These are phyloP conservation scores for Scomber colias DNA, from an alignment of 2,113 vertebrate species.

Conservation along the genomic window DNA sequence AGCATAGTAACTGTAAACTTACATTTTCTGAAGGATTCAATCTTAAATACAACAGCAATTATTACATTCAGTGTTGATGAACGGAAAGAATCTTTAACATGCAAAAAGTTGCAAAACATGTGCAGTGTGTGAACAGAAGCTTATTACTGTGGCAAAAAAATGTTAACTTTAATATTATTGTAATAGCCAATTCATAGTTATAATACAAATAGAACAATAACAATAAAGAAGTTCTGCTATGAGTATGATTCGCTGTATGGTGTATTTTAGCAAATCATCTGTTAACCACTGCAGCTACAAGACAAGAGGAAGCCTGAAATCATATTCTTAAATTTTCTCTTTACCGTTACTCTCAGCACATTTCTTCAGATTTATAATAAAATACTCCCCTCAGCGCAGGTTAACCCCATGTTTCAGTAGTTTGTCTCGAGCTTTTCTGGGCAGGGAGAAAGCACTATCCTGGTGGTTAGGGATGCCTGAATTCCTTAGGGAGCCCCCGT, in stretches of 20 bases:
- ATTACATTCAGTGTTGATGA: too few species aligned
- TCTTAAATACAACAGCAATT: too few species aligned
- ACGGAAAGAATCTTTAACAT: too few species aligned
- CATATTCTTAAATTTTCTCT: background rate
- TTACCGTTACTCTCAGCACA: constrained; percentile 22
- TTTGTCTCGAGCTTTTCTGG: constrained; percentile 90
- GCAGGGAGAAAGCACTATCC: constrained; percentile 89
- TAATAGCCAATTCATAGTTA: background rate
- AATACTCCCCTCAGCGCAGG: constrained; percentile 86
- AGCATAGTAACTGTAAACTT: too few species aligned
- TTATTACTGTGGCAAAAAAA: background rate
- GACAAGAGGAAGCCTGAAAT: background rate
- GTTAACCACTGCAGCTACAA: background rate
- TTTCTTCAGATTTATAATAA: background rate
- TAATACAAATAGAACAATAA: background rate
- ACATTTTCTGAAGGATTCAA: too few species aligned
- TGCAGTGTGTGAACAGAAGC: background rate
- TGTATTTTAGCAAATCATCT: too few species aligned
- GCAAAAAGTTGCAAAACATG: background rate
- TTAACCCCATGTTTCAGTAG: constrained; percentile 95
- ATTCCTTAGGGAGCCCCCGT: constrained; percentile 82
- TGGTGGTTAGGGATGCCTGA: constrained; percentile 92
- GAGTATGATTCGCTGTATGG: background rate
- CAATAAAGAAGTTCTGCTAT: background rate
- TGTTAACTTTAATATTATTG: background rate